Evolutionary conservation across 2,888 invertebrate species (phyloP), one percentile per base, ranked within the genome.

Genomic region (Sabatieria punctata): DNA sequence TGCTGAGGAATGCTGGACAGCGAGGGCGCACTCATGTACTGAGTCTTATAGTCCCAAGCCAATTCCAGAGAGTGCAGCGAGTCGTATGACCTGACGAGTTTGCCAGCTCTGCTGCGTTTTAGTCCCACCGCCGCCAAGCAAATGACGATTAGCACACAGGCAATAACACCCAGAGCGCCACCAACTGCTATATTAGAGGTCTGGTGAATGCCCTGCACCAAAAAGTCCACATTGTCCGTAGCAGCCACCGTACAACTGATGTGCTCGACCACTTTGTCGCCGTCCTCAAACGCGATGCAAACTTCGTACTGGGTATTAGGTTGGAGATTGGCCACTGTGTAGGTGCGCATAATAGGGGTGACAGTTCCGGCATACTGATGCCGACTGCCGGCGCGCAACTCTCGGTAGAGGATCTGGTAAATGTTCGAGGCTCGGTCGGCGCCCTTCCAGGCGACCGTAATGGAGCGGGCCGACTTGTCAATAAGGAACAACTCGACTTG

Each of bases 261-360:
- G 30, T 62, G 58, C 15, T 67, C 56, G 48, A 60, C 60, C 19
- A 60, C 54, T 27, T 61, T 57, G 55, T 60, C 48, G 52, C 57
- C 46, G 59, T 61, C 54, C 41, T 66, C 62, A 33, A 68, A 61
- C 18, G 67, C 64, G 23, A 71, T 60, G 54, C 71, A 71, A 51
- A 70, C 63, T 52, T 67, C 65, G 53, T 71, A 71, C 2, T 52
- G 53, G 4, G 68, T 67, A 26, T 59, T 54, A 8, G 71, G 66
- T 47, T 58, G 55, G 13, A 71, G 56, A 40, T 65, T 61, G 33
- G 58, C 60, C 21, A 71, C 61, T 38, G 68, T 69, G 55, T 65
- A 70, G 25, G 53, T 56, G 19, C 56, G 53, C 19, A 57, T 55
- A 36, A 57, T 52, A n/a, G 61, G 58, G 30, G 57, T 60, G 15